Base-by-base conservation (phyloP, 2,113 vertebrate genomes). In the Nycticorax nycticorax region DNA sequence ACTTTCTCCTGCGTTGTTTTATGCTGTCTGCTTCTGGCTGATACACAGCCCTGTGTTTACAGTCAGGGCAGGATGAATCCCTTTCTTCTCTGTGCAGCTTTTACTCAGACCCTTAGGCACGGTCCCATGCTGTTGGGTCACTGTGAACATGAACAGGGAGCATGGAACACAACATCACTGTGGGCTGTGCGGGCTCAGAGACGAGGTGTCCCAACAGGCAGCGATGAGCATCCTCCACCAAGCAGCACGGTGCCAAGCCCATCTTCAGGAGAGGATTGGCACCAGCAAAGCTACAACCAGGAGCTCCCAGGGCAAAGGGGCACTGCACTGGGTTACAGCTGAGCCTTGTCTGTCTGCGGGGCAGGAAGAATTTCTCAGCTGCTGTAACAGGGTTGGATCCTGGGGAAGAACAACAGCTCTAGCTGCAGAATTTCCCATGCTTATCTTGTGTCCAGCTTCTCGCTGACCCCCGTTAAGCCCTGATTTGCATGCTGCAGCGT, bases 121-220 rank as follows among this genome's bases (percentile, higher is more conserved):
- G 52, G 17, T n/a, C 19, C 30, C 28, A 0, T 67, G 69, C 28
- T 2, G 0, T 13, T 74, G 47, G 22, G 17, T 62, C 45, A n/a
- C 32, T 39, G 27, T 64, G 48, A 32, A 37, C 66, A 15, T 4
- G 37, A 48, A 12, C 9, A 8, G 41, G 41, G 33, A 37, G 27
- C 14, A 37, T 39, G 14, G 56, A 47, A 72, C 41, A n/a, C 60
- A 45, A 8, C n/a, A 32, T 43, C 47, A 30, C n/a, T 75, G 56
- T 1, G 1, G 32, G 15, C 6, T 33, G 4, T 0, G 0, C 3
- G 30, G n/a, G 14, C 63, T 83, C 41, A 66, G 37, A 52, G 26
- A 30, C 33, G 28, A 81, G 16, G 20, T 24, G 13, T 24, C 53
- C 71, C 57, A 55, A 24, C 23, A 19, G 33, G 37, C 57, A 94